Base-by-base conservation (phyloP, 2,797 vertebrate species). In the Apodemus agrarius region DNA sequence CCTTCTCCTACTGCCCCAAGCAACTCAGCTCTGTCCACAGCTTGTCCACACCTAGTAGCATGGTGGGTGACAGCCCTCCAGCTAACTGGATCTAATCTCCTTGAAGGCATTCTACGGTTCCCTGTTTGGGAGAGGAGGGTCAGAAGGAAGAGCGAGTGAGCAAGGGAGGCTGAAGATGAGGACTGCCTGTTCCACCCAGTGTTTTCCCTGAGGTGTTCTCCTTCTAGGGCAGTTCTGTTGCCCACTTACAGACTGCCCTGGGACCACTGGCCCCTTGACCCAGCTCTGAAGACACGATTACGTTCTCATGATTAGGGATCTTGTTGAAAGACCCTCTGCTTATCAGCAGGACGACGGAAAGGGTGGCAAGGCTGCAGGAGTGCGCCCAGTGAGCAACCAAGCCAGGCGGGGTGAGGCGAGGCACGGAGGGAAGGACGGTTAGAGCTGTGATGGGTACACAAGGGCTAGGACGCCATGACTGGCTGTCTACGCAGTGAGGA, bases 71-170 rank as follows among this genome's bases (percentile, higher is more conserved):
- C 92, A 74, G 91, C 59, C 94, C 43, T 91, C 61, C 13, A 26
- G 93, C 79, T 31, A 95, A 75, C 21, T 4, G 12, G 21, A 74
- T 91, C 87, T 93, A 24, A 74, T 91, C 87, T 94, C 75, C 86
- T 34, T 3, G 21, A 81, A 94, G 89, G 89, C 13, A 37, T 63
- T 86, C 90, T 2, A 83, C 29, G 95, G 78, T 52, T 95, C 57
- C 40, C n/a, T 65, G n/a, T 76, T 72, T 19, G 17, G 90, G 59
- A 21, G 52, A 43, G 57, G 57, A 57, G 19, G 34, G 22, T 26
- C 31, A 34, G 22, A 37, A 12, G 3, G 4, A 90, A 67, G 6
- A 40, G 29, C 21, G 7, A 0, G 34, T 19, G 46, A 16, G 31
- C 4, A 61, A 52, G 29, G 1, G n/a, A 40, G 13, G 65, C 22